These are phyloP conservation scores for Cyclophora albipunctata DNA, from an alignment of 2,888 invertebrate species.

Conservation along the genomic window DNA sequence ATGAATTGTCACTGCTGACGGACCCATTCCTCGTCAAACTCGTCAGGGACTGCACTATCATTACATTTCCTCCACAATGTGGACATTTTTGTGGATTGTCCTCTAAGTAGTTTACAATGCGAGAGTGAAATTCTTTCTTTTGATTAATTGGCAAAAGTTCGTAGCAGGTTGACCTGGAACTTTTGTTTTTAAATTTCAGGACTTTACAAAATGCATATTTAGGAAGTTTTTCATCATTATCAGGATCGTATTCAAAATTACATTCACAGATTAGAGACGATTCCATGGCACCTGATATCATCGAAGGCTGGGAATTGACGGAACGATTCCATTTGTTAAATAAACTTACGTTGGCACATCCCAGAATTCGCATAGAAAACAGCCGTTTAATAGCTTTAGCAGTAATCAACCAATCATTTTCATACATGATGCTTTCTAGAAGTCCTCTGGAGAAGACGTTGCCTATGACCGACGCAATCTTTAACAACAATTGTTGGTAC, in stretches of 20 bases:
- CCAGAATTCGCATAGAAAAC: conserved; percentile 70
- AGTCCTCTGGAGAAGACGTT: conserved; percentile 67
- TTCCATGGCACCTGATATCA: conserved; percentile 10
- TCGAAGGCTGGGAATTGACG: conserved; percentile 9
- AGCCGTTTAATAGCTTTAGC: conserved; percentile 72
- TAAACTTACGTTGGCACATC: conserved; percentile 60
- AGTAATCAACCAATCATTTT: conserved; percentile 62
- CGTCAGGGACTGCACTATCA: conserved; percentile 45
- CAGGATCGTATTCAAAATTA: conserved; percentile 49
- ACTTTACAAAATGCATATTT: conserved; percentile 75
- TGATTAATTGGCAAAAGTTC: conserved; percentile 71
- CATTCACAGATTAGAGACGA: conserved; percentile 50
- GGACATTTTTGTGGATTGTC: conserved; percentile 66
- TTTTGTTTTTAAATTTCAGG: conserved; percentile 70
- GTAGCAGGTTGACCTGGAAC: conserved; percentile 69
- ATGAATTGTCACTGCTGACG: not conserved
- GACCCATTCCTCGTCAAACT: conserved; percentile 7
- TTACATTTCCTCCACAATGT: conserved; percentile 60
- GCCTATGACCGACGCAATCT: conserved; percentile 77
- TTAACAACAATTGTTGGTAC: conserved; percentile 76
- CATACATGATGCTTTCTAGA: conserved; percentile 70
- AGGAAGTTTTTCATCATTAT: conserved; percentile 49
- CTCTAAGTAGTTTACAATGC: conserved; percentile 67
- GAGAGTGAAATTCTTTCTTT: conserved; percentile 72
- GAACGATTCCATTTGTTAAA: not conserved